Evolutionary conservation across 2,888 invertebrate species (phyloP), one percentile per base, ranked within the genome.

Genomic region (Chrysomela aeneicollis): DNA sequence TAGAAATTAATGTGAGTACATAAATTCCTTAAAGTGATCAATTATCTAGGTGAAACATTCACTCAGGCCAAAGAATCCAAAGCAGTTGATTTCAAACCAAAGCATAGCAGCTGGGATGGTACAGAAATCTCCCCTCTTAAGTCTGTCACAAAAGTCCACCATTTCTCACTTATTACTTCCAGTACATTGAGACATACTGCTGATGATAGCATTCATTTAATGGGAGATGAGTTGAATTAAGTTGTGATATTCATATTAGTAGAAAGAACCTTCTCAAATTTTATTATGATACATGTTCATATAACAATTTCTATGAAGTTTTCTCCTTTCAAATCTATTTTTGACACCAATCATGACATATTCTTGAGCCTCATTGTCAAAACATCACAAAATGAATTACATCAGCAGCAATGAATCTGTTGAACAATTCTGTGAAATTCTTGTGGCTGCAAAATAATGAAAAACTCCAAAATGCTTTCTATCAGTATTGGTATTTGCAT

Each of bases 191-290:
- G 86, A 52, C 83, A 86, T 12, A 79, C 87, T 37, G 85, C 85
- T 60, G 87, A 87, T 82, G 86, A 86, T 77, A 86, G 84, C 70
- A 83, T 86, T 67, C 83, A 84, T 69, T 78, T 86, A 59, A 85
- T 86, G 85, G 76, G 76, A 1, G 81, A 81, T 63, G 82, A 82
- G 71, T 81, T 73, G 77, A 53, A 30, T 9, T 35, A 37, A 49
- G 21, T 52, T 21, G n/a, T 52, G 49, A 12, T 59, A 26, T 35
- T 55, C 53, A 26, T 32, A 15, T 15, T 4, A 35, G 32, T 35
- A 9, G 10, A 35, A 35, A 35, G 26, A 26, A 26, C 6, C 26
- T 26, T 26, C 26, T 26, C 3, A 6, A 26, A 26, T 26, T 5
- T 5, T 5, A 26, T 6, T 26, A 26, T 5, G 26, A 26, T 26